Evolutionary conservation across 2,113 vertebrate genomes (phyloP).

Genomic region (Tinamus guttatus): DNA sequence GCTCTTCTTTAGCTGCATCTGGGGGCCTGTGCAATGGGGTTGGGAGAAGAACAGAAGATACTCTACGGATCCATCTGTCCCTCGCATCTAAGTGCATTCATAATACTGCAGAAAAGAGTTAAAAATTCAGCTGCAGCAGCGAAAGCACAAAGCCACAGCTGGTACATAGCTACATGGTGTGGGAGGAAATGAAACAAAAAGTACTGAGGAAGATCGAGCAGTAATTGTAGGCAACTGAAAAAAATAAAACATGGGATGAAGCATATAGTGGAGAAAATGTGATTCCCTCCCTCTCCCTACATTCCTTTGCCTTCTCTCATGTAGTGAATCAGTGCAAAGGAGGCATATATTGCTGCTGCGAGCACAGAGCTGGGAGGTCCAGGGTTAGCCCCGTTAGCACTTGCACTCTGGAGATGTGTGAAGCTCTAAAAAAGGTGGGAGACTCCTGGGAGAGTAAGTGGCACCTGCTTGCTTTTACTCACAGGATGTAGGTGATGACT

Average conservation of each 20-base stretch:
- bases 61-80: neutral
- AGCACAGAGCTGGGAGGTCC: neutral
- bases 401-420: neutral
- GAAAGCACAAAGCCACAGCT: conserved; percentile 52
- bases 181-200: conserved; percentile 39
- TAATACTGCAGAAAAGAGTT: neutral
- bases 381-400: rapidly evolving
- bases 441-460: rapidly evolving
- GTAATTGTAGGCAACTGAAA: neutral
- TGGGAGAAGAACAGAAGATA: neutral
- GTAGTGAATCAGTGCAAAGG: neutral
- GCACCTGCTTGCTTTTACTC: conserved; percentile 68
- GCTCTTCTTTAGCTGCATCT: neutral
- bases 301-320: neutral
- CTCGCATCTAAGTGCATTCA: rapidly evolving
- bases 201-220: neutral
- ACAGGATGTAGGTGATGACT: conserved; percentile 96
- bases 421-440: neutral
- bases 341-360: rapidly evolving
- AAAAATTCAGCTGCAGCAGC: neutral
- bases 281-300: neutral
- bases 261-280: neutral
- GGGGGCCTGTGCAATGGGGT: rapidly evolving
- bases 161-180: neutral
- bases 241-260: neutral